A percentile compares a stretch with the other conserved stretches of the same genome.
Conservation (phyloP, 2,888 invertebrate species). For the Plutella xylostella region DNA sequence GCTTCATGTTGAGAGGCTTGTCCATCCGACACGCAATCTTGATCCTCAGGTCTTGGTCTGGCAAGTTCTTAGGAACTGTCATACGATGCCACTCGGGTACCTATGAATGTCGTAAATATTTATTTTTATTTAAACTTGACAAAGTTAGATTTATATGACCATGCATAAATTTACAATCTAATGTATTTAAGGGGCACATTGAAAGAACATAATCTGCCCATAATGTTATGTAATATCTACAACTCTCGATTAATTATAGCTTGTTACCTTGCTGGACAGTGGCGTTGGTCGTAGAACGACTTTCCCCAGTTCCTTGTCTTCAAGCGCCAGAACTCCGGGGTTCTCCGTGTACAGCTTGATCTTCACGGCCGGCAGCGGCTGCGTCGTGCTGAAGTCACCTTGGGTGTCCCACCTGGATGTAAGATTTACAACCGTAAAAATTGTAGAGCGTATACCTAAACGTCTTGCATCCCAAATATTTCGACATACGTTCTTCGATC, state of each 20-base stretch:
- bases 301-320: slow-evolving; percentile 98
- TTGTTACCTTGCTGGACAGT: slow-evolving; percentile 81
- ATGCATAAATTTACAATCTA: too few relatives aligned
- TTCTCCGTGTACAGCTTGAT: slow-evolving; percentile 98
- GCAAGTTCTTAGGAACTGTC: slow-evolving; percentile 93
- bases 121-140: too few relatives aligned
- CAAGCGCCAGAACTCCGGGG: slow-evolving; percentile 96
- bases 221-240: too few relatives aligned
- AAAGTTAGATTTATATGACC: too few relatives aligned
- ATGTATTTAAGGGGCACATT: too few relatives aligned
- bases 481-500: too few relatives aligned
- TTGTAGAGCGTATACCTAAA: too few relatives aligned
- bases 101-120: too few relatives aligned
- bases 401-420: slow-evolving; percentile 96
- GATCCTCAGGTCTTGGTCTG: slow-evolving; percentile 95
- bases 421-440: too few relatives aligned
- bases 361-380: slow-evolving; percentile 97
- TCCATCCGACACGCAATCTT: slow-evolving; percentile 99
- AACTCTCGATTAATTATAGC: too few relatives aligned
- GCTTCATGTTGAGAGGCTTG: slow-evolving; percentile 99
- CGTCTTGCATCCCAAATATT: too few relatives aligned
- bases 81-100: slow-evolving; percentile 99
- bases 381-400: slow-evolving; percentile 98
- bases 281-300: slow-evolving; percentile 89
- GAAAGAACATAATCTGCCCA: too few relatives aligned